Evolutionary conservation across 2,888 invertebrate genomes (phyloP), one percentile per base, ranked within the genome.

Genomic region (Netelia inedita): DNA sequence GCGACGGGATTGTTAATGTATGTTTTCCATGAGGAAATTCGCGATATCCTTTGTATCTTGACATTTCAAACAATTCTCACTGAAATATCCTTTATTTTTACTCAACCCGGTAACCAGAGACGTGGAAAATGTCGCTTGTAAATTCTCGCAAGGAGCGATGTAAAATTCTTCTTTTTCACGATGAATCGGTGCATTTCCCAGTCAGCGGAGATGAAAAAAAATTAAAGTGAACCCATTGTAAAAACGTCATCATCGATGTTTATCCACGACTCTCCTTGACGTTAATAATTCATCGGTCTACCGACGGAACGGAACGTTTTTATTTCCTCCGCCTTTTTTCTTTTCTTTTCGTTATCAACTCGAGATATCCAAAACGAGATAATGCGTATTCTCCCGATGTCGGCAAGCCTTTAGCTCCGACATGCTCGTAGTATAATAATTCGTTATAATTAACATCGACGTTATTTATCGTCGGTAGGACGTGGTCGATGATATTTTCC

Each of bases 401-500:
- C 78, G 81, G 71, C 57, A 72, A 79, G 69, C 69, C 65, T 79
- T 73, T 69, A 66, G 63, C 16, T 43, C 19, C 43, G 75, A 3
- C 61, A 63, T 76, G n/a, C 35, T 28, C 74, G 46, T 69, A 55
- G 21, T 41, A 63, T 78, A 81, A 85, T 81, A 81, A 78, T 79
- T 85, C 71, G 69, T 53, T 73, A 81, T 85, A 85, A 85, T 85
- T 85, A 81, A 81, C 81, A 81, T 78, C 63, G 53, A 79, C 71
- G 78, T 85, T 85, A 85, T 85, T 85, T 81, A 85, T 85, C 73
- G 81, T 69, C 41, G 57, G 76, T 68, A 85, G 14, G 81, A 69
- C 74, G 78, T 85, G 81, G 78, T 63, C 76, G 81, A 85, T 85
- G 81, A 81, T 85, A 81, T 79, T 81, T 81, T 65, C 84, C 73